A percentile compares a stretch with the other conserved stretches of the same genome.
Conservation (phyloP, 2,797 vertebrate genomes). For the Myotis daubentonii region DNA sequence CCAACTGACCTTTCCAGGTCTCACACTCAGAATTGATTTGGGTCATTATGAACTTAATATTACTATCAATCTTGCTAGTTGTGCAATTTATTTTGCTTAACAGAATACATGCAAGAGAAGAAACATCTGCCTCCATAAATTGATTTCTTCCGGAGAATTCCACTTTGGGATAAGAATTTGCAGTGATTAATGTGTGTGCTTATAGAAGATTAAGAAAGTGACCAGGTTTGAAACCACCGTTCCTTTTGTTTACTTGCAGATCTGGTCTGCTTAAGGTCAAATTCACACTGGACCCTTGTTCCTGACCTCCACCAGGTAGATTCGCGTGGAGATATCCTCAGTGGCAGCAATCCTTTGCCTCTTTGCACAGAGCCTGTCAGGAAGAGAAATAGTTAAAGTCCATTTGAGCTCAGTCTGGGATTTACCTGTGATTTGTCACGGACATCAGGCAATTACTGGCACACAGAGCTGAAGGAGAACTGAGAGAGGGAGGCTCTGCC, state of each 20-base stretch:
- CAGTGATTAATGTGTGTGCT: constrained; percentile 60
- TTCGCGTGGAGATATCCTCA: constrained; percentile 23
- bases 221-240: constrained; percentile 37
- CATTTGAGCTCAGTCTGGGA: constrained; percentile 68
- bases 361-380: constrained; percentile 57
- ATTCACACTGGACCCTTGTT: neutral
- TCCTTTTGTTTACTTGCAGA: constrained; percentile 65
- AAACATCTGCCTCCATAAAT: constrained; percentile 62
- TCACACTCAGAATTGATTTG: constrained; percentile 49
- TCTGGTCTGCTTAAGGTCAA: constrained; percentile 58
- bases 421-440: constrained; percentile 67
- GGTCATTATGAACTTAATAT: constrained; percentile 53
- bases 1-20: neutral
- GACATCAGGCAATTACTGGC: constrained; percentile 8
- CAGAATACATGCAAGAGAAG: constrained; percentile 62
- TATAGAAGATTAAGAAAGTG: constrained; percentile 66
- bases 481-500: neutral
- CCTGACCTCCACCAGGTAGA: constrained; percentile 61
- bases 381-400: constrained; percentile 74
- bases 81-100: constrained; percentile 56
- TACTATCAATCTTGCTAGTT: constrained; percentile 53
- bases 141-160: constrained; percentile 67
- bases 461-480: neutral
- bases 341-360: neutral
- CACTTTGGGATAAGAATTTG: constrained; percentile 66